A percentile compares a stretch with the other conserved stretches of the same genome.
These are phyloP conservation scores for Cyclura pinguis DNA, from an alignment of 2,797 vertebrate species.

Conservation along the genomic window DNA sequence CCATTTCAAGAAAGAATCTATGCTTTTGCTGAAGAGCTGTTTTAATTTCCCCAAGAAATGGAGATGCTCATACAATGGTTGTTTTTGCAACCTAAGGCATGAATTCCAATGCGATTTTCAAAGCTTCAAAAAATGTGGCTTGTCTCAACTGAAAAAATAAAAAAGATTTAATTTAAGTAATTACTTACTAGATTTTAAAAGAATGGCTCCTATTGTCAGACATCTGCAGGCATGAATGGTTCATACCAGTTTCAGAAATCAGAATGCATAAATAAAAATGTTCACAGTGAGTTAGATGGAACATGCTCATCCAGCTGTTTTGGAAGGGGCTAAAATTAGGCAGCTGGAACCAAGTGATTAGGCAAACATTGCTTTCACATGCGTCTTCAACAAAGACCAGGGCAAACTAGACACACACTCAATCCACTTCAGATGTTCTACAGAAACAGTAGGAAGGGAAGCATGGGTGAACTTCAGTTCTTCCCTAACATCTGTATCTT, in stretches of 20 bases:
- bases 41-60: slow-evolving; percentile 14
- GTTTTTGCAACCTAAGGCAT: slow-evolving; percentile 3
- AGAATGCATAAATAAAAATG: background rate
- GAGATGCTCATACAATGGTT: background rate
- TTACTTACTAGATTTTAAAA: background rate
- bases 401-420: background rate
- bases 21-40: background rate
- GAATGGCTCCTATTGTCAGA: background rate
- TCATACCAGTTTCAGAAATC: slow-evolving; percentile 8
- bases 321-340: slow-evolving; percentile 30
- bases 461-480: background rate
- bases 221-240: background rate
- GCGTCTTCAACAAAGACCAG: background rate
- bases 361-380: slow-evolving; percentile 5
- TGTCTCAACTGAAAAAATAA: slow-evolving; percentile 18
- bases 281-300: slow-evolving; percentile 3
- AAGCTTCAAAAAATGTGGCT: background rate
- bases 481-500: background rate
- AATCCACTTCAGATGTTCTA: background rate
- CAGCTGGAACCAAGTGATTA: slow-evolving; percentile 31
- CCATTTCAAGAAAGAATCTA: background rate
- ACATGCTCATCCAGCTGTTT: background rate
- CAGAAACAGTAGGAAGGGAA: background rate
- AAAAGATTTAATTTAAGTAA: background rate
- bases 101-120: slow-evolving; percentile 11